phyloP scores from a whole-genome alignment of 2,888 invertebrate species.

The Eupeodes latifasciatus region DNA sequence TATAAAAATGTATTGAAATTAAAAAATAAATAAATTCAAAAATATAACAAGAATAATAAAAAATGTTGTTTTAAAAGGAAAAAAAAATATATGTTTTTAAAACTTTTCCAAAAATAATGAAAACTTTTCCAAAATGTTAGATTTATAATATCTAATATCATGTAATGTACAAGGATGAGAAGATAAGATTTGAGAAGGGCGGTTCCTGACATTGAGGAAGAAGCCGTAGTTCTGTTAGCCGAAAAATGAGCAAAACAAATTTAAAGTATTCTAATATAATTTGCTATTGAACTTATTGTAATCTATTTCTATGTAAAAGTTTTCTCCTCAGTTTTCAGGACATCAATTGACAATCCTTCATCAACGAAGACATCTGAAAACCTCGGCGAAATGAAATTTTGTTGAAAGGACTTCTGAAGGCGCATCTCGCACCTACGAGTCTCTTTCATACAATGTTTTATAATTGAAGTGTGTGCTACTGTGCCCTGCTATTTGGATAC shows the following conservation, averaged over 20 bases:
- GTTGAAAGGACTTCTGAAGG: not conserved
- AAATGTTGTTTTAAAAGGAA: not conserved
- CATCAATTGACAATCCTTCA: not conserved
- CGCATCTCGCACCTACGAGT: not conserved
- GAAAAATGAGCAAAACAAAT: not conserved
- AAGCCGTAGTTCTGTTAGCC: not conserved
- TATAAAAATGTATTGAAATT: not conserved
- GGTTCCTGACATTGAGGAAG: not conserved
- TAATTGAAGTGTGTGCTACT: too few species aligned
- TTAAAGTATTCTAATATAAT: not conserved
- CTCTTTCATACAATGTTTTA: not conserved
- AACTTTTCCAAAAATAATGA: constrained; percentile 2
- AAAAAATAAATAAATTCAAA: not conserved
- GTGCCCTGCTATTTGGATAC: too few species aligned
- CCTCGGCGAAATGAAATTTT: not conserved
- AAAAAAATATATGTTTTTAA: not conserved
- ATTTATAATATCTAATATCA: too few species aligned
- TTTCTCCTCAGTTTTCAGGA: not conserved
- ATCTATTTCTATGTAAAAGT: not conserved
- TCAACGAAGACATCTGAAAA: constrained; percentile 1
- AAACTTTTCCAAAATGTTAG: not conserved
- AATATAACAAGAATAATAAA: not conserved
- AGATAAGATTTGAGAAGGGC: not conserved
- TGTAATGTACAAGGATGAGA: too few species aligned
- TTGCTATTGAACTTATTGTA: not conserved